phyloP scores from a whole-genome alignment of 2,797 vertebrate genomes.

The Poliocrania exsul region DNA sequence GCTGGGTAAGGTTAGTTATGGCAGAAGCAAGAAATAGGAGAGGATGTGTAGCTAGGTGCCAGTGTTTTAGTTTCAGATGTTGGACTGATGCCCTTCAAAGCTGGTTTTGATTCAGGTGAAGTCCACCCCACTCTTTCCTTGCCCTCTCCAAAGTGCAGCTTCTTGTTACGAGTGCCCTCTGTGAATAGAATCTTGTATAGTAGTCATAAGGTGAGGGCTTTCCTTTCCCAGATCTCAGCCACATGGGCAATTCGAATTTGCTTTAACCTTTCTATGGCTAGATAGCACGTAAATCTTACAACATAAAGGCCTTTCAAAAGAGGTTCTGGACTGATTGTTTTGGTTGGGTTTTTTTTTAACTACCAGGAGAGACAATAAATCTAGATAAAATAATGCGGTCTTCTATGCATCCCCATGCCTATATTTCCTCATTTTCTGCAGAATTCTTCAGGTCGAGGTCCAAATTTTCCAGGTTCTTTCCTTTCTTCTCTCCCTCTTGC shows the following conservation, averaged over 20 bases:
- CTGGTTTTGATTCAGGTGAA: not conserved
- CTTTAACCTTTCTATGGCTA: not conserved
- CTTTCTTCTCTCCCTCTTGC: not conserved
- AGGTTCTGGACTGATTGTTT: not conserved
- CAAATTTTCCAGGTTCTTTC: not conserved
- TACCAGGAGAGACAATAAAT: not conserved
- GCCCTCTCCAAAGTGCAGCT: not conserved
- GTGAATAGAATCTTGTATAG: not conserved
- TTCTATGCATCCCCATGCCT: not conserved
- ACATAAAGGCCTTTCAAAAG: not conserved
- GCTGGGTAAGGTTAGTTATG: not conserved
- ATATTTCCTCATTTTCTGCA: not conserved
- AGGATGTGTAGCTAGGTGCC: not conserved
- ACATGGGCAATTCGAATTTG: not conserved
- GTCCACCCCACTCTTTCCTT: not conserved
- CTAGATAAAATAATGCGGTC: not conserved
- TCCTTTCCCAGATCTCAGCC: not conserved
- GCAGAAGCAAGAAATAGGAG: not conserved
- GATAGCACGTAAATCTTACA: not conserved
- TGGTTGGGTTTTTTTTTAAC: not conserved
- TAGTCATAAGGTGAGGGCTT: not conserved
- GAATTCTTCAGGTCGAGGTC: not conserved
- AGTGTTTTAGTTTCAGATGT: not conserved
- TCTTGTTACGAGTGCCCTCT: rapidly evolving
- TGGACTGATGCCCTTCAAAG: not conserved